Base-by-base conservation (phyloP, 2,888 invertebrate species). In the Aromia moschata region DNA sequence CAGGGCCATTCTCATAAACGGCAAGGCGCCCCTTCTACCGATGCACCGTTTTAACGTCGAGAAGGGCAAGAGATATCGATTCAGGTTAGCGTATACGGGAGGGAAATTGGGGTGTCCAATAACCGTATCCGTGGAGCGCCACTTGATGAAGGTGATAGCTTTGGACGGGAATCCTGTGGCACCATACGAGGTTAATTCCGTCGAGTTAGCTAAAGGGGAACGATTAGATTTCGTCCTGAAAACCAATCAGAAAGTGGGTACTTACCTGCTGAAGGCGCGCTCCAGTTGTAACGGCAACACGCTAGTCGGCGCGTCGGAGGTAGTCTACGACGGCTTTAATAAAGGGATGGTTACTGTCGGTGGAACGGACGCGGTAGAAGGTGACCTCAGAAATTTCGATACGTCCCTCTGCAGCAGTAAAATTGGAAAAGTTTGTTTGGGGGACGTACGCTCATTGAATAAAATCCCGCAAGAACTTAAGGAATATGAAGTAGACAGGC, bases 151-250 rank as follows among this genome's bases (percentile, higher is more conserved):
- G 64, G 80, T 92, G 9, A 87, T 92, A 40, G 84, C 89, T 12
- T 81, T 92, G 56, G 92, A 93, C 74, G 92, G 92, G 0, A 84
- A 87, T 70, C 83, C 86, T 38, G 83, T 90, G 14, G 80, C 83
- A 46, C 84, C 89, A 0, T 82, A 85, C 65, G 79, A 84, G 58
- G 86, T 85, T 1, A 79, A 80, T 38, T 83, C 86, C 2, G 81
- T 90, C 36, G 83, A 83, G 49, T 71, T 91, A 25, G 84, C 85
- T 2, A 85, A 87, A 80, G 93, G 92, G 1, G 93, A 93, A 77
- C 83, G 92, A 49, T 86, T 87, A 7, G 93, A 93, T 78, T 89
- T 93, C 69, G 83, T 93, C 51, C 69, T 93, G 54, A 84, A 85
- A 53, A 86, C 91, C 9, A 84, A 84, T 69, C 85, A 83, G 72